Percentiles rank a stretch among this genome's conserved stretches.
Conservation (phyloP, 35 echinoderm and acorn worm species). For the Amphiura filiformis region DNA sequence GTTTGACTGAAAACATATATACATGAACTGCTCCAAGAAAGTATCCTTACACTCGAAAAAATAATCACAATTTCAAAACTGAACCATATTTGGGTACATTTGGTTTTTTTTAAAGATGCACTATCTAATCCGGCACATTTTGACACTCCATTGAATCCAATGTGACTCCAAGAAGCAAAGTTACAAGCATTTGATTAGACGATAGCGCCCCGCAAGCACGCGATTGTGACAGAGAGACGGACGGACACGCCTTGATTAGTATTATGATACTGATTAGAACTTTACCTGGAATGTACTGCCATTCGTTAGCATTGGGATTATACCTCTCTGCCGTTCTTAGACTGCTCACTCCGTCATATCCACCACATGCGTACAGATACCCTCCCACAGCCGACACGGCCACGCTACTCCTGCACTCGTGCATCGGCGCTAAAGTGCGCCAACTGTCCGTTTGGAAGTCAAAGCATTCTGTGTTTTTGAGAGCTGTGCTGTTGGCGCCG, state of each 20-base stretch:
- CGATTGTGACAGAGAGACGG: too few relatives aligned
- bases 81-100: too few relatives aligned
- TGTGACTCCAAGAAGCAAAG: too few relatives aligned
- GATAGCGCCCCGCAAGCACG: not conserved
- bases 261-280: too few relatives aligned
- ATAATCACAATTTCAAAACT: too few relatives aligned
- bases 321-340: conserved; percentile 79
- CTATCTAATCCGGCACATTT: too few relatives aligned
- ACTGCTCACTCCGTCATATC: conserved; percentile 90
- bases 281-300: conserved; percentile 86
- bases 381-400: conserved; percentile 69
- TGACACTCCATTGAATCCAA: too few relatives aligned
- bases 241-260: too few relatives aligned
- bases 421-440: conserved; percentile 74
- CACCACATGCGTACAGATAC: conserved; percentile 83
- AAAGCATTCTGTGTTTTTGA: conserved; percentile 81
- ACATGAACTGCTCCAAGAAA: too few relatives aligned
- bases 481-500: conserved; percentile 60
- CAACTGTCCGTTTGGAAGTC: conserved; percentile 76
- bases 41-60: too few relatives aligned
- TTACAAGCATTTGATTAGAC: too few relatives aligned
- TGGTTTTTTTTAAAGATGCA: too few relatives aligned
- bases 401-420: conserved; percentile 82
- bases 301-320: conserved; percentile 85
- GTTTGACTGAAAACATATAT: not conserved